Base-by-base conservation (phyloP, 2,797 vertebrate genomes). In the Coregonus ussuriensis region DNA sequence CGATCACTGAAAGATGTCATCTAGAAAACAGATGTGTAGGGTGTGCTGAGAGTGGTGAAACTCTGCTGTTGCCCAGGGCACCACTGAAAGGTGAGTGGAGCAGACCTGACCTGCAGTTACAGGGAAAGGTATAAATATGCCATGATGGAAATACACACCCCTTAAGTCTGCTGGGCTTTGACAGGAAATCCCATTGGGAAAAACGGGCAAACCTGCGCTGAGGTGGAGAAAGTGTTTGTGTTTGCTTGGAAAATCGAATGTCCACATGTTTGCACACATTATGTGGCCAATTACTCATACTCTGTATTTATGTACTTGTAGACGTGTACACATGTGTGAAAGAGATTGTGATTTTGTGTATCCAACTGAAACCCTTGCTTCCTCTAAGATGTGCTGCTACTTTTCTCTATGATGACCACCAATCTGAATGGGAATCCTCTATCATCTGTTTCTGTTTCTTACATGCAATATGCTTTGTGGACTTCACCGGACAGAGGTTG, bases 1-100 rank as follows among this genome's bases (percentile, higher is more conserved):
- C 88, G 91, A 92, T 93, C 88, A 75, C 79, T 85, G 82, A 89
- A 88, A 90, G 86, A 84, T 88, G 85, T 89, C 89, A 88, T 85
- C 85, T 86, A 88, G 67, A 89, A 91, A 90, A 77, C 90, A 93
- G 86, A 93, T 92, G 90, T 89, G 84, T 69, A 65, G 81, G 21
- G 81, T 75, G 71, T 71, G 77, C 47, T 53, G 51, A 29, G 63
- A 62, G 74, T 1, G 56, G 66, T 81, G 77, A 82, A 86, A 78
- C 79, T n/a, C 73, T 7, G 15, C 59, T 77, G 2, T 47, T 72
- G 80, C 82, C 82, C 4, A 37, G 67, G 82, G 85, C 81, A 6
- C 65, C 79, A 37, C 79, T 78, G 80, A 86, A 80, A 88, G 82
- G 82, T 83, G 84, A 83, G 76, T 59, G 72, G 77, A 86, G 79